Conservation (phyloP, 2,888 invertebrate species). For the Eutolmus rufibarbis region DNA sequence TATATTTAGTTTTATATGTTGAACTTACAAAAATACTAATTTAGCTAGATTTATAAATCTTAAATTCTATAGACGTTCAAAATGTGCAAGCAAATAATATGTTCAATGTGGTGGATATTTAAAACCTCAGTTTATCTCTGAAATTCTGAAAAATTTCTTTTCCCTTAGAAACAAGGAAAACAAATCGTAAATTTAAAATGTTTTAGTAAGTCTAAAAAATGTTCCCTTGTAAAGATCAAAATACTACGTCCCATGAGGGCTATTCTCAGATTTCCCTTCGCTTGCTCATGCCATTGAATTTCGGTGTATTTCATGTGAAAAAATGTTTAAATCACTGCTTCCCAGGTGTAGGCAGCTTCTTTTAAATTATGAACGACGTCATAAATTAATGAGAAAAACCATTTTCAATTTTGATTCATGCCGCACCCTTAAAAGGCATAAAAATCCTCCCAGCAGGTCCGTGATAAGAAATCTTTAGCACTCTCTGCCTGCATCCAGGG, state of each 20-base stretch:
- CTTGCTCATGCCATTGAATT: background rate
- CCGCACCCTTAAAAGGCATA: background rate
- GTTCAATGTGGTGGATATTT: no score
- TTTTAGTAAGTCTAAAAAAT: background rate
- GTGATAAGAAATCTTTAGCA: background rate
- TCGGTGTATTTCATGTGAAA: background rate
- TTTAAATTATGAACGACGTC: conserved; percentile 1
- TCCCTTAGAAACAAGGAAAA: background rate
- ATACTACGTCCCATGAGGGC: background rate
- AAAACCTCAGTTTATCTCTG: background rate
- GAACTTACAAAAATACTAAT: no score
- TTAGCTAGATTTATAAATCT: no score
- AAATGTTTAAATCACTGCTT: background rate
- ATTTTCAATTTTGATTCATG: background rate
- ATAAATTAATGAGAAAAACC: background rate
- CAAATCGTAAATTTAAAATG: background rate
- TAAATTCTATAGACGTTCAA: no score
- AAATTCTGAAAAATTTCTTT: background rate
- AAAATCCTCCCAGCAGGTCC: background rate
- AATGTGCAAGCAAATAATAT: no score
- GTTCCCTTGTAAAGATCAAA: background rate
- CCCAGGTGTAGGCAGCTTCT: background rate
- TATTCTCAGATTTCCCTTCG: background rate
- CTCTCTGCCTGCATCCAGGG: background rate
- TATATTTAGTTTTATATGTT: no score